Evolutionary conservation across 2,888 invertebrate genomes (phyloP).

Genomic region (Sinodicranocentrus sp.): DNA sequence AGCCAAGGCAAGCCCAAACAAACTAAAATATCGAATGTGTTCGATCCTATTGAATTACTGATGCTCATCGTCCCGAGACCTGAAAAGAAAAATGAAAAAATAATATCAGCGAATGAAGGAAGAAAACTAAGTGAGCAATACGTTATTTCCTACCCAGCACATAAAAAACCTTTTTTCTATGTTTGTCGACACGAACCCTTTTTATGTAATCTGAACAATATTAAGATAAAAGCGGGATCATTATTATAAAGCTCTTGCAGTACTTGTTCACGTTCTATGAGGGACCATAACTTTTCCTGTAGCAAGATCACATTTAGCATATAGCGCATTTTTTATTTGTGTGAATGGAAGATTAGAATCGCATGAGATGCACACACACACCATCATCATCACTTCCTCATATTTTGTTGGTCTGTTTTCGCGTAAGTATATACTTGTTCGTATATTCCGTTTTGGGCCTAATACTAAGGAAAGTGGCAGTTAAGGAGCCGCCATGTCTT

Average conservation of each 20-base stretch:
- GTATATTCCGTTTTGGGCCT: no score
- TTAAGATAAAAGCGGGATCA: slow-evolving; percentile 22
- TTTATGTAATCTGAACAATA: not conserved
- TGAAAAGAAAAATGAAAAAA: slow-evolving; percentile 77
- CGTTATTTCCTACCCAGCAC: no score
- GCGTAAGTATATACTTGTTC: no score
- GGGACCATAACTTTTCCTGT: not conserved
- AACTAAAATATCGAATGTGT: slow-evolving; percentile 84
- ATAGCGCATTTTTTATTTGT: not conserved
- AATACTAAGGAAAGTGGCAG: slow-evolving; percentile 10
- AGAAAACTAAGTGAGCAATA: no score
- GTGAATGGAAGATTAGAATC: slow-evolving; percentile 4
- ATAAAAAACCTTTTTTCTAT: no score
- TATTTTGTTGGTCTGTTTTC: no score
- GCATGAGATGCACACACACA: not conserved
- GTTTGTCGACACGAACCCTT: not conserved
- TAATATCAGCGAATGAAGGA: not conserved
- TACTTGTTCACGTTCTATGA: not conserved
- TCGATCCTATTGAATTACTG: slow-evolving; percentile 93
- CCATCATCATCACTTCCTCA: no score
- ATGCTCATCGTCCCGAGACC: slow-evolving; percentile 95
- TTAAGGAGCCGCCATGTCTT: not conserved
- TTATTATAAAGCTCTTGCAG: not conserved
- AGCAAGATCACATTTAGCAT: slow-evolving; percentile 3
- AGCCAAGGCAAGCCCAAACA: slow-evolving; percentile 93